These are phyloP conservation scores for Trematocara stigmaticum DNA, from an alignment of 2,113 vertebrate genomes.

Conservation along the genomic window DNA sequence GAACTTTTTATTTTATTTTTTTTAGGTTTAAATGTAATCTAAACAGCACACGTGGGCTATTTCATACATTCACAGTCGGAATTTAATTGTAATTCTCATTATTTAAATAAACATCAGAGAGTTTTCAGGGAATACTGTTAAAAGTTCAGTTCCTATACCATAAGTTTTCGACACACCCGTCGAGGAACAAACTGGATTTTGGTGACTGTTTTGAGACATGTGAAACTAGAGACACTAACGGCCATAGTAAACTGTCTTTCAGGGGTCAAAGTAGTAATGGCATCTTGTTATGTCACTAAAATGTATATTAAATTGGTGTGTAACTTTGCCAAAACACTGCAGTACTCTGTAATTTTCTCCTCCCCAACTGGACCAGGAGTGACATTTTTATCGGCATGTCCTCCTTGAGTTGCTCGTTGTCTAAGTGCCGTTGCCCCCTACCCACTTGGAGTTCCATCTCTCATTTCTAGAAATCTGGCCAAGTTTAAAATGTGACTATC, in stretches of 20 bases:
- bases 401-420: not conserved
- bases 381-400: not conserved
- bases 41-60: not conserved
- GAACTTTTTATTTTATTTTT: not conserved
- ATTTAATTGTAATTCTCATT: not conserved
- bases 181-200: not conserved
- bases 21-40: not conserved
- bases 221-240: not conserved
- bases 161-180: not conserved
- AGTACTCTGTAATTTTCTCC: not conserved
- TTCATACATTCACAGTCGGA: not conserved
- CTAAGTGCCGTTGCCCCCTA: not conserved
- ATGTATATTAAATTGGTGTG: not conserved
- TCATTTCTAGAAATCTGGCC: no score
- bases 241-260: not conserved
- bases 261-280: not conserved
- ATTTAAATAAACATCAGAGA: no score
- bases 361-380: not conserved
- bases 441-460: no score
- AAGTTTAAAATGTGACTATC: no score
- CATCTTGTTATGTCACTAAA: not conserved
- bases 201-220: not conserved
- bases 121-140: not conserved
- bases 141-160: not conserved
- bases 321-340: not conserved